These are phyloP conservation scores for Albula goreensis DNA, from an alignment of 2,113 vertebrate genomes.

Conservation along the genomic window DNA sequence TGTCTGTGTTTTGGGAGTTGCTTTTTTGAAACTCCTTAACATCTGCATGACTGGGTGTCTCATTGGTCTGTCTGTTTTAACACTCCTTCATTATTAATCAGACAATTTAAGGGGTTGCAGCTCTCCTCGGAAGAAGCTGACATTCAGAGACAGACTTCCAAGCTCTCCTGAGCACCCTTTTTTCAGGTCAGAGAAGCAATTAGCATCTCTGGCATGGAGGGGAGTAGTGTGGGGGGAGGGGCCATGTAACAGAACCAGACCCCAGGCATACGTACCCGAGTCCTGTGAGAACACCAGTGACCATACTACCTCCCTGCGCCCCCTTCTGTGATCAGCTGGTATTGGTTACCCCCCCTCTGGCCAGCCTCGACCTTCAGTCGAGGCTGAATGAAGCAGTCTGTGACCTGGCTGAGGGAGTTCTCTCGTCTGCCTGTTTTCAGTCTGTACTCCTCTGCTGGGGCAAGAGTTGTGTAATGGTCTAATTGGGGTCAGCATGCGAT, in stretches of 20 bases:
- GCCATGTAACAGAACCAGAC: background rate
- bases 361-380: too few species aligned
- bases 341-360: background rate
- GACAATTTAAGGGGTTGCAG: slow-evolving; percentile 19
- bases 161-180: background rate
- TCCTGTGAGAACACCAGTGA: too few species aligned
- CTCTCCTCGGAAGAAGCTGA: slow-evolving; percentile 6
- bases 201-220: background rate
- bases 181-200: background rate
- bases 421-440: background rate
- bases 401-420: background rate
- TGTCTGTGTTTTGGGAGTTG: background rate
- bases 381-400: background rate
- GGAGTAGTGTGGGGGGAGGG: background rate
- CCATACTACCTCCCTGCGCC: background rate
- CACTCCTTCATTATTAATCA: slow-evolving; percentile 36
- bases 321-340: background rate
- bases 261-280: too few species aligned
- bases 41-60: background rate
- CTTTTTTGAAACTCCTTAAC: background rate
- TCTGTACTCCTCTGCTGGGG: background rate
- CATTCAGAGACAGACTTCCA: background rate
- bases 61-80: background rate
- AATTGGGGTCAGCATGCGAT: background rate
- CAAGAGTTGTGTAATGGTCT: background rate